These are phyloP conservation scores for Corythornis cristatus DNA, from an alignment of 2,113 vertebrate genomes.

Conservation along the genomic window DNA sequence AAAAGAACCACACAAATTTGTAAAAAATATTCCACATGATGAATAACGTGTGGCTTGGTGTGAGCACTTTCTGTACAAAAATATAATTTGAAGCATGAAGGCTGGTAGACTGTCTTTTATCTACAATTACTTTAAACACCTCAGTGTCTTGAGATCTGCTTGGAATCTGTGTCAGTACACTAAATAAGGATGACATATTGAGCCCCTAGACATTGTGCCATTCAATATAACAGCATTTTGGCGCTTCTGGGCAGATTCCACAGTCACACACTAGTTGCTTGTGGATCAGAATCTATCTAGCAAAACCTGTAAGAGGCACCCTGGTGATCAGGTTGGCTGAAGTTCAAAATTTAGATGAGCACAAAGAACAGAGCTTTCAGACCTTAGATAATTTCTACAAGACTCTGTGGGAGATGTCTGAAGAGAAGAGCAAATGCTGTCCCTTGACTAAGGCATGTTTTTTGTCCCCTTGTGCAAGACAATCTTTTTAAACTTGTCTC, in stretches of 20 bases:
- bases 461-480: background rate
- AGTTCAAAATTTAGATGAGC: background rate
- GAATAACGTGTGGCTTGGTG: background rate
- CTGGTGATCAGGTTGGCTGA: background rate
- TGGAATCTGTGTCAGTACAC: background rate
- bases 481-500: background rate
- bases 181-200: background rate
- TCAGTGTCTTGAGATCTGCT: background rate
- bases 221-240: background rate
- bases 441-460: background rate
- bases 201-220: background rate
- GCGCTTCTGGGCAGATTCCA: fast-evolving
- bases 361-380: background rate
- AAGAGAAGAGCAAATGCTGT: background rate
- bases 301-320: background rate
- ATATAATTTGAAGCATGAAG: background rate
- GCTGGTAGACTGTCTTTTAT: background rate
- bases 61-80: background rate
- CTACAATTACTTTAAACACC: background rate
- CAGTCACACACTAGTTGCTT: background rate
- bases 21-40: background rate
- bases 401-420: background rate
- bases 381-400: background rate
- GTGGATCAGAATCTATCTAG: background rate
- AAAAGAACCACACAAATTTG: background rate